Conservation (phyloP, 2,797 vertebrate species). For the Fundulus diaphanus region DNA sequence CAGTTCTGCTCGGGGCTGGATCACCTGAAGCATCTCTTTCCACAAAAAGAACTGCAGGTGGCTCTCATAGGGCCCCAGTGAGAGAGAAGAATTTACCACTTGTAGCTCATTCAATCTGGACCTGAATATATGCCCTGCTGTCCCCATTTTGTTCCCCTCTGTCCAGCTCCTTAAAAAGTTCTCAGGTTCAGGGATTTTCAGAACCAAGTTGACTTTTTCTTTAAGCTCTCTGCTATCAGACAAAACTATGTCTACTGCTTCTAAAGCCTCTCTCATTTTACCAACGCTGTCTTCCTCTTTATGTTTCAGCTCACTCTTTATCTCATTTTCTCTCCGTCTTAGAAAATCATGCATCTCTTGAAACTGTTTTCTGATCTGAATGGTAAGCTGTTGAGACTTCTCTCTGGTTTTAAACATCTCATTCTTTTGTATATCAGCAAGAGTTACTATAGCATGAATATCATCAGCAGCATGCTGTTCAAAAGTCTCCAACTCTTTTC, state of each 20-base stretch:
- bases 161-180: conserved; percentile 42
- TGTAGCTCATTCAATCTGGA: conserved; percentile 19
- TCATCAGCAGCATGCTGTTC: conserved; percentile 18
- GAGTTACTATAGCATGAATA: conserved; percentile 23
- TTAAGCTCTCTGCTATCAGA: conserved; percentile 24
- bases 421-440: conserved; percentile 42
- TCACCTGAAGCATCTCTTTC: conserved; percentile 68
- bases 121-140: neutral
- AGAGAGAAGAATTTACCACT: conserved; percentile 41
- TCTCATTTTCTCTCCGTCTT: conserved; percentile 34
- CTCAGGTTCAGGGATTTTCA: conserved; percentile 23
- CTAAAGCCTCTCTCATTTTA: conserved; percentile 34
- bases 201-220: neutral
- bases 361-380: conserved; percentile 36
- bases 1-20: conserved; percentile 41
- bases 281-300: conserved; percentile 17
- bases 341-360: conserved; percentile 45
- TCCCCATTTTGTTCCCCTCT: neutral
- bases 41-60: conserved; percentile 73
- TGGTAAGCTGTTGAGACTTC: conserved; percentile 33
- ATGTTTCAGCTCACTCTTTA: conserved; percentile 30
- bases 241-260: conserved; percentile 9
- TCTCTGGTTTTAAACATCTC: conserved; percentile 58
- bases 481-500: conserved; percentile 42
- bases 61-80: conserved; percentile 61